phyloP scores from a whole-genome alignment of 2,113 vertebrate species.

The Fregetta grallaria region DNA sequence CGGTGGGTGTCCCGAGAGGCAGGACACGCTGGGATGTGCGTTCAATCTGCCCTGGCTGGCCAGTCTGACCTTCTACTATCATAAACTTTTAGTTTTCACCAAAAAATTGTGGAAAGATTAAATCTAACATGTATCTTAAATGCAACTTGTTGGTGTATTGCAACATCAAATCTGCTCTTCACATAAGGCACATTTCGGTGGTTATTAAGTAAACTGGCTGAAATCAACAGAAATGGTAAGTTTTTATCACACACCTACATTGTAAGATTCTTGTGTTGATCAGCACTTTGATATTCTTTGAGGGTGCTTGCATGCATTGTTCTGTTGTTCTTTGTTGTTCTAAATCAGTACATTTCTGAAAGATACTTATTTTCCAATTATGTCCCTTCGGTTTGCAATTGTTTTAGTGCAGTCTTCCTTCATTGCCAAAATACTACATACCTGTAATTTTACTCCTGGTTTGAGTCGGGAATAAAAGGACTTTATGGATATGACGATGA shows the following conservation, averaged over 20 bases:
- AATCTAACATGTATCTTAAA: not conserved
- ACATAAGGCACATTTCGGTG: too few relatives aligned
- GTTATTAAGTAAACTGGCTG: not conserved
- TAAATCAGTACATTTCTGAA: not conserved
- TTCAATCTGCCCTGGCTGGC: not conserved
- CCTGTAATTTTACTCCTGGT: not conserved
- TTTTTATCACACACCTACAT: rapidly evolving
- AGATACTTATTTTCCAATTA: not conserved
- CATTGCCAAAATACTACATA: not conserved
- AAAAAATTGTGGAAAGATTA: not conserved
- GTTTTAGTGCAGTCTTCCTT: not conserved
- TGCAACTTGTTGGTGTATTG: not conserved
- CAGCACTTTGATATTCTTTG: not conserved
- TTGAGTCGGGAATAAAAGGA: not conserved
- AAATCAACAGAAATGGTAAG: not conserved
- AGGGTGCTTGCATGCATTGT: too few relatives aligned
- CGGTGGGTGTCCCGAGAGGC: not conserved
- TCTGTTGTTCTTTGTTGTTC: not conserved
- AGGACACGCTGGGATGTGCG: not conserved
- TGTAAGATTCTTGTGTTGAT: too few relatives aligned
- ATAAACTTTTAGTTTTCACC: not conserved
- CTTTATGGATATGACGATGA: not conserved
- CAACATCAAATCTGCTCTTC: rapidly evolving
- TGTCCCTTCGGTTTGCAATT: not conserved
- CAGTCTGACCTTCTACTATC: not conserved